These are phyloP conservation scores for Mus spretus DNA, from an alignment of 2,797 vertebrate species.

Conservation along the genomic window DNA sequence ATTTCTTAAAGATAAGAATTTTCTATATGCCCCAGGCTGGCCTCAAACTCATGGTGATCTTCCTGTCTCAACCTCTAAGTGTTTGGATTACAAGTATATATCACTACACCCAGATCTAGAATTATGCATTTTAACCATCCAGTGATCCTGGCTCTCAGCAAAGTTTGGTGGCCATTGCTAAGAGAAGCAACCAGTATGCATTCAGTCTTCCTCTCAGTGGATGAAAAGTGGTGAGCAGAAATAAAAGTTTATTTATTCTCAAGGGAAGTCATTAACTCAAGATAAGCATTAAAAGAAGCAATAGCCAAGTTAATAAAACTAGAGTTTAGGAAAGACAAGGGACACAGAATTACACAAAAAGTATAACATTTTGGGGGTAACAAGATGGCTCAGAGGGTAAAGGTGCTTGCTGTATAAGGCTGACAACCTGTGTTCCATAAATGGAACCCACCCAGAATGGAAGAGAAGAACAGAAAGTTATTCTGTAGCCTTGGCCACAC, in stretches of 20 bases:
- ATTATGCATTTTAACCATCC: background rate
- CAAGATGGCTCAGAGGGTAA: background rate
- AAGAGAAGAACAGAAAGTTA: background rate
- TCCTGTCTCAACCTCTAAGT: background rate
- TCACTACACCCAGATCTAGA: background rate
- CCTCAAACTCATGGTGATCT: too few species aligned
- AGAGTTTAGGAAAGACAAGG: background rate
- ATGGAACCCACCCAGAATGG: too few species aligned
- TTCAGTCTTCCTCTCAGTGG: background rate
- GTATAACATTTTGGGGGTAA: background rate
- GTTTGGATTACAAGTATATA: background rate
- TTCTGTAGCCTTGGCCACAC: background rate
- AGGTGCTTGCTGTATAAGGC: too few species aligned
- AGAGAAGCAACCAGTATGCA: background rate
- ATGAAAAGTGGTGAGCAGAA: slow-evolving; percentile 21
- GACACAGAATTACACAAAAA: background rate
- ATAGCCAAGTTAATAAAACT: background rate
- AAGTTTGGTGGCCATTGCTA: background rate
- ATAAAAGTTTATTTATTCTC: background rate
- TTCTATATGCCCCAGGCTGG: background rate
- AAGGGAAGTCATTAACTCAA: background rate
- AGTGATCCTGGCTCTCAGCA: background rate
- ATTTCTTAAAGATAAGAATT: background rate
- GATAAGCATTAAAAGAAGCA: background rate
- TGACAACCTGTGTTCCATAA: background rate